A percentile compares a stretch with the other conserved stretches of the same genome.
phyloP scores from a whole-genome alignment of 2,113 vertebrate species.

The Atractosteus spatula region DNA sequence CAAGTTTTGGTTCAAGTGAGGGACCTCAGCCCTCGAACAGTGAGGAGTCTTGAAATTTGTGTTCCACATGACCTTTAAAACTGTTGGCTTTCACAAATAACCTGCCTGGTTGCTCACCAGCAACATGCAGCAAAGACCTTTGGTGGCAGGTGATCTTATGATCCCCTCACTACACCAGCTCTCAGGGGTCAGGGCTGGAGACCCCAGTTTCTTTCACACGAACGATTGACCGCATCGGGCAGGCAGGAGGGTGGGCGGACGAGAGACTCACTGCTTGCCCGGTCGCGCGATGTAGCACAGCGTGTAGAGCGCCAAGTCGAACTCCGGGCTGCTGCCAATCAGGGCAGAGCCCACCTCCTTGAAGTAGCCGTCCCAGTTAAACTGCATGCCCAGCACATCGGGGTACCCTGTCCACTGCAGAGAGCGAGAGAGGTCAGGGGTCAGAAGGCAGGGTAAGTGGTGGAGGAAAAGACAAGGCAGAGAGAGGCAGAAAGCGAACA shows the following conservation, averaged over 20 bases:
- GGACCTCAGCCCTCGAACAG: too few relatives aligned
- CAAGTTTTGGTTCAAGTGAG: too few relatives aligned
- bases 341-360: constrained; percentile 86
- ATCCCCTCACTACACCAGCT: too few relatives aligned
- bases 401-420: constrained; percentile 80
- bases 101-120: background rate
- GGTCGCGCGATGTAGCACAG: constrained; percentile 87
- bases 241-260: background rate
- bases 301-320: constrained; percentile 85
- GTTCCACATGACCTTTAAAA: background rate
- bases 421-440: constrained; percentile 10
- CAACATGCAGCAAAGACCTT: too few relatives aligned
- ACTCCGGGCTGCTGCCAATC: constrained; percentile 90
- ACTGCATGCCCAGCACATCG: constrained; percentile 86
- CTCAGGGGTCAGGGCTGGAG: too few relatives aligned
- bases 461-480: background rate
- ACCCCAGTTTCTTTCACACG: background rate
- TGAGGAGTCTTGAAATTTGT: background rate
- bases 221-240: background rate
- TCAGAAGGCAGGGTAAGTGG: background rate
- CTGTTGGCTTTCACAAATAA: background rate
- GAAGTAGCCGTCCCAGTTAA: constrained; percentile 84
- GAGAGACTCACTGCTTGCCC: constrained; percentile 73
- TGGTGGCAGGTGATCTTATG: too few relatives aligned
- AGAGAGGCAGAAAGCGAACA: background rate